A percentile compares a stretch with the other conserved stretches of the same genome.
Evolutionary conservation across 2,888 invertebrate species (phyloP).

Genomic region (Apodemia duryi): DNA sequence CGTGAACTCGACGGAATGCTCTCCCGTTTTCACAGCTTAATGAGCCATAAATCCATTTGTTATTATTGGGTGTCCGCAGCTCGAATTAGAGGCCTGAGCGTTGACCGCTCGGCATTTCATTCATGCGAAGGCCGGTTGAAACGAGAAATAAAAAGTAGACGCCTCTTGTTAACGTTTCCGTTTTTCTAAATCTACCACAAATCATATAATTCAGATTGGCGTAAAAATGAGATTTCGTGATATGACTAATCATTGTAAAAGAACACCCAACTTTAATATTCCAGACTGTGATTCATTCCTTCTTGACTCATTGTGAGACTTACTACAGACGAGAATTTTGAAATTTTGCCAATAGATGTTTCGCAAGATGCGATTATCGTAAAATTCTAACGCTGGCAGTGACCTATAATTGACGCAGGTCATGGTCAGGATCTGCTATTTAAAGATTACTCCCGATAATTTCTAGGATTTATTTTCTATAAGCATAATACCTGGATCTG

Average conservation of each 20-base stretch:
- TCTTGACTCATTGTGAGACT: constrained; percentile 54
- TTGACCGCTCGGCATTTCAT: constrained; percentile 62
- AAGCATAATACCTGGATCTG: constrained; percentile 31
- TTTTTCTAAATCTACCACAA: constrained; percentile 68
- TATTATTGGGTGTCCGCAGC: constrained; percentile 53
- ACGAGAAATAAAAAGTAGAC: constrained; percentile 46
- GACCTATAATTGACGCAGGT: constrained; percentile 66
- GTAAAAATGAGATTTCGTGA: background rate
- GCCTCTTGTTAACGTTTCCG: constrained; percentile 55
- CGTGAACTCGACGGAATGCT: constrained; percentile 41
- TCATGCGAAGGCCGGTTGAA: constrained; percentile 65
- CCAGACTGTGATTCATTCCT: constrained; percentile 53
- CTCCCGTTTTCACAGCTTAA: constrained; percentile 44
- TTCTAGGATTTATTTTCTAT: background rate
- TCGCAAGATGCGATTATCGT: constrained; percentile 67
- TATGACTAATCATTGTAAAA: constrained; percentile 37
- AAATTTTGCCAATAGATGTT: constrained; percentile 75
- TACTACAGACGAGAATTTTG: constrained; percentile 74
- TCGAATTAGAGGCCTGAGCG: constrained; percentile 45
- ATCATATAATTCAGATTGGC: constrained; percentile 41
- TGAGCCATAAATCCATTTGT: constrained; percentile 59
- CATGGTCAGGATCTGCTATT: constrained; percentile 56
- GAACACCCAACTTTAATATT: constrained; percentile 43
- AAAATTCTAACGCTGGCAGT: constrained; percentile 67
- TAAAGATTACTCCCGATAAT: constrained; percentile 28